Conservation (phyloP, 2,797 vertebrate species). For the Acanthurus tractus region DNA sequence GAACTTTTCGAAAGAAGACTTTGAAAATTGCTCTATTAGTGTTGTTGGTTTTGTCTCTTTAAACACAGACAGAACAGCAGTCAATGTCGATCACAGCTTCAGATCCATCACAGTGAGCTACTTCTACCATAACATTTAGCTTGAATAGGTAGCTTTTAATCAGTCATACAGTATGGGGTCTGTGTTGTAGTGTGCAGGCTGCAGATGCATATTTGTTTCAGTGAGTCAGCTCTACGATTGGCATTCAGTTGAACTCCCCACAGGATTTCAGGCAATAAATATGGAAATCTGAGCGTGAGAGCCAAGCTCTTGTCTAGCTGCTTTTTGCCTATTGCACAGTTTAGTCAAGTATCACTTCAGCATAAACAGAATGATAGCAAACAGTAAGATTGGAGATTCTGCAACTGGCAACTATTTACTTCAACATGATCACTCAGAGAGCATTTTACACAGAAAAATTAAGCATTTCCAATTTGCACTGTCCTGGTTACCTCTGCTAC, state of each 20-base stretch:
- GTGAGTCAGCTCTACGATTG: slow-evolving; percentile 81
- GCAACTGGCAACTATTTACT: slow-evolving; percentile 70
- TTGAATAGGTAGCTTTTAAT: slow-evolving; percentile 65
- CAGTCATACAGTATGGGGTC: slow-evolving; percentile 59
- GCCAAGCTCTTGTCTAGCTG: slow-evolving; percentile 78
- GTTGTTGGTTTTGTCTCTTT: neutral
- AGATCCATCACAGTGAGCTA: slow-evolving; percentile 25
- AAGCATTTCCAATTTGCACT: slow-evolving; percentile 48
- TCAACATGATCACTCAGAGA: slow-evolving; percentile 52
- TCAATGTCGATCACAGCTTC: slow-evolving; percentile 9
- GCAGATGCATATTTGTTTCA: slow-evolving; percentile 73
- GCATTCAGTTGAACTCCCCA: slow-evolving; percentile 85
- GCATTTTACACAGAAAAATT: slow-evolving; percentile 50
- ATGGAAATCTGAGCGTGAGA: slow-evolving; percentile 86
- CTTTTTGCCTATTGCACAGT: slow-evolving; percentile 81
- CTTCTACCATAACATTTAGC: slow-evolving; percentile 45
- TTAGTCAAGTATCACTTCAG: slow-evolving; percentile 84
- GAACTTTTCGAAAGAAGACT: neutral
- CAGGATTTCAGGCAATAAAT: slow-evolving; percentile 87
- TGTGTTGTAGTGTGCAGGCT: slow-evolving; percentile 48
- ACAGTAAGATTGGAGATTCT: slow-evolving; percentile 71
- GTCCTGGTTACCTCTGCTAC: slow-evolving; percentile 16
- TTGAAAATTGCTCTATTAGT: neutral
- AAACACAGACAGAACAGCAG: neutral
- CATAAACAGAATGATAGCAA: slow-evolving; percentile 80